Conservation (phyloP, 2,888 invertebrate species). For the Lithophane semibrunnea region DNA sequence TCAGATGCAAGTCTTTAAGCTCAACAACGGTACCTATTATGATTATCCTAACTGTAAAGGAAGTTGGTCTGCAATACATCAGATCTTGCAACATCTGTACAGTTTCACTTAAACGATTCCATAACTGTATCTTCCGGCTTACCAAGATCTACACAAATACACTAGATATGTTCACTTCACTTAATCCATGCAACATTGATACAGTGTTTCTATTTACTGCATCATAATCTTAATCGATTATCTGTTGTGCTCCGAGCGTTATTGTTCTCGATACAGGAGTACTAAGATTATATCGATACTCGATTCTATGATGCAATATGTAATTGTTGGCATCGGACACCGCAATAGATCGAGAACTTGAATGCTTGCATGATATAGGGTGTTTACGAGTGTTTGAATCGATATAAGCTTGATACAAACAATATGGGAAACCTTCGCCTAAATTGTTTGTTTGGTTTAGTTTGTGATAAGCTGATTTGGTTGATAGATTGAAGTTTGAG, state of each 20-base stretch:
- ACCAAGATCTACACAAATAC: conserved; percentile 36
- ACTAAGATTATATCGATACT: conserved; percentile 51
- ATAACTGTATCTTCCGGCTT: conserved; percentile 38
- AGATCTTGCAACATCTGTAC: conserved; percentile 2
- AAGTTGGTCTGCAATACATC: conserved; percentile 14
- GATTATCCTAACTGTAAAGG: background rate
- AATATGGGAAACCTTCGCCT: background rate
- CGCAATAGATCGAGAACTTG: conserved; percentile 26
- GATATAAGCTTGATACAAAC: conserved; percentile 25
- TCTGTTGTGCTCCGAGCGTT: conserved; percentile 56
- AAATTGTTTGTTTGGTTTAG: conserved; percentile 13
- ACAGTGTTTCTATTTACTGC: conserved; percentile 53
- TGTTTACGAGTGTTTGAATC: conserved; percentile 30
- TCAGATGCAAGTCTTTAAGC: too few species aligned
- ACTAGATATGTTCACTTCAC: conserved; percentile 43
- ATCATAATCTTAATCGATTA: conserved; percentile 65
- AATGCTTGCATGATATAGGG: conserved; percentile 31
- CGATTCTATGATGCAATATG: conserved; percentile 54
- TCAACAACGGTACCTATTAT: background rate
- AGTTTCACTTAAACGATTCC: conserved; percentile 34
- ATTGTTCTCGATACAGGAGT: conserved; percentile 60
- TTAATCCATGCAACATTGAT: conserved; percentile 58
- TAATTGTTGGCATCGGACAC: conserved; percentile 54
- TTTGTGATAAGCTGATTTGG: background rate
- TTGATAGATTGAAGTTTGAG: background rate